A percentile compares a stretch with the other conserved stretches of the same genome.
phyloP scores from a whole-genome alignment of 37 sponge, comb jelly and placozoan species.

The Hormiphora californensis region DNA sequence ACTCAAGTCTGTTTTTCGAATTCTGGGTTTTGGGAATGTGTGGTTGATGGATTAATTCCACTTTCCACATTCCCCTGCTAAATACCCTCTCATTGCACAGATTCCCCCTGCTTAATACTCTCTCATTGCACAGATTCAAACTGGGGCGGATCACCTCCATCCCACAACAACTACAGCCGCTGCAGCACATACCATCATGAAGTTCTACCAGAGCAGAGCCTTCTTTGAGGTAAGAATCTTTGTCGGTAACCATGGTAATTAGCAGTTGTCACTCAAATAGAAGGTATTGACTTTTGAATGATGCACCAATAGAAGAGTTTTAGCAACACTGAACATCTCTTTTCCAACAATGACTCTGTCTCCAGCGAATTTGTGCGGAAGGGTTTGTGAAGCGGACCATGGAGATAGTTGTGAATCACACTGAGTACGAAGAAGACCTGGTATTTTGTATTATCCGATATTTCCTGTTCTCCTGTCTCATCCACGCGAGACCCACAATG shows the following conservation, averaged over 20 bases:
- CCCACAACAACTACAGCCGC: conserved; percentile 28
- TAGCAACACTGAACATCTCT: not conserved
- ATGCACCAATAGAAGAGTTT: too few relatives aligned
- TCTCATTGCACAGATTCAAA: not conserved
- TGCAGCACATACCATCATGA: conserved; percentile 53
- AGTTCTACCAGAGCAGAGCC: conserved; percentile 33
- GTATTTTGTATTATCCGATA: conserved; percentile 45
- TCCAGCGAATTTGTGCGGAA: conserved; percentile 1
- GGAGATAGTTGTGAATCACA: not conserved
- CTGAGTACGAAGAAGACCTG: conserved; percentile 16
- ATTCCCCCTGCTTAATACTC: not conserved
- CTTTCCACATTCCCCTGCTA: not conserved
- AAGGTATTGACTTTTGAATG: too few relatives aligned
- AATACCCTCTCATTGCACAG: not conserved
- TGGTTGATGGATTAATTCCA: not conserved
- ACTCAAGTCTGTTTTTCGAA: not conserved
- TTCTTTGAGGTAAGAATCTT: conserved; percentile 53
- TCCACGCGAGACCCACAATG: conserved; percentile 7
- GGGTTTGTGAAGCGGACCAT: conserved; percentile 21
- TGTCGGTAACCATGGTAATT: too few relatives aligned
- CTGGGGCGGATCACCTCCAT: not conserved
- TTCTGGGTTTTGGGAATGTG: not conserved
- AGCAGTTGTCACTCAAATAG: too few relatives aligned
- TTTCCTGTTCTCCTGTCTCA: conserved; percentile 49
- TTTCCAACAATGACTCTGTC: not conserved